A percentile compares a stretch with the other conserved stretches of the same genome.
These are phyloP conservation scores for Empis stercorea DNA, from an alignment of 2,888 invertebrate species.

Conservation along the genomic window DNA sequence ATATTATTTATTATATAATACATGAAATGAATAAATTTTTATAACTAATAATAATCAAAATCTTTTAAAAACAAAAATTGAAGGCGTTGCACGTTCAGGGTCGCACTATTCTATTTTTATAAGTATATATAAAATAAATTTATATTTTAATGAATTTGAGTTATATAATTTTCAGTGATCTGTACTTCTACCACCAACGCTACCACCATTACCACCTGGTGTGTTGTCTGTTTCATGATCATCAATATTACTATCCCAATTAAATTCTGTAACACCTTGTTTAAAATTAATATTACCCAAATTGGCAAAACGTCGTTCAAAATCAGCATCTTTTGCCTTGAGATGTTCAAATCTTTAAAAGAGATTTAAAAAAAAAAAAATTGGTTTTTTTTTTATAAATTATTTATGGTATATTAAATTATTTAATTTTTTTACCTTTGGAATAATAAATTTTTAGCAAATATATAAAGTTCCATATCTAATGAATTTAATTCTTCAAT, in stretches of 20 bases:
- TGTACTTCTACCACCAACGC: too few relatives aligned
- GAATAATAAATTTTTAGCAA: conserved; percentile 78
- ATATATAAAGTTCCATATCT: conserved; percentile 87
- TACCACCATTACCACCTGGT: background rate
- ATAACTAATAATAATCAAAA: too few relatives aligned
- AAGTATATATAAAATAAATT: too few relatives aligned
- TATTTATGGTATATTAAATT: background rate
- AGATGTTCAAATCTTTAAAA: conserved; percentile 65
- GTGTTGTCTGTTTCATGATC: conserved; percentile 29
- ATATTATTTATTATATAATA: too few relatives aligned
- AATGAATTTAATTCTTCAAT: conserved; percentile 73
- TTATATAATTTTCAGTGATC: too few relatives aligned
- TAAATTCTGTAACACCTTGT: conserved; percentile 69
- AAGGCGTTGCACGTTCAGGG: too few relatives aligned
- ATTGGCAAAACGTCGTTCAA: conserved; percentile 70
- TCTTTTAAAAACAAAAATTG: too few relatives aligned
- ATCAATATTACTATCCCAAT: conserved; percentile 75
- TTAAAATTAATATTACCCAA: conserved; percentile 66
- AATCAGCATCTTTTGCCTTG: conserved; percentile 67
- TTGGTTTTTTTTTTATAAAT: too few relatives aligned
- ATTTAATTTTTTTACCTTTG: conserved; percentile 40
- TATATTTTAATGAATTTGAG: too few relatives aligned
- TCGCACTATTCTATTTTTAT: too few relatives aligned
- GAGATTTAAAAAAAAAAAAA: too few relatives aligned
- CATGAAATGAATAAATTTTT: too few relatives aligned